Evolutionary conservation across 2,797 vertebrate species (phyloP).

Genomic region (Sebastes trivittatus): DNA sequence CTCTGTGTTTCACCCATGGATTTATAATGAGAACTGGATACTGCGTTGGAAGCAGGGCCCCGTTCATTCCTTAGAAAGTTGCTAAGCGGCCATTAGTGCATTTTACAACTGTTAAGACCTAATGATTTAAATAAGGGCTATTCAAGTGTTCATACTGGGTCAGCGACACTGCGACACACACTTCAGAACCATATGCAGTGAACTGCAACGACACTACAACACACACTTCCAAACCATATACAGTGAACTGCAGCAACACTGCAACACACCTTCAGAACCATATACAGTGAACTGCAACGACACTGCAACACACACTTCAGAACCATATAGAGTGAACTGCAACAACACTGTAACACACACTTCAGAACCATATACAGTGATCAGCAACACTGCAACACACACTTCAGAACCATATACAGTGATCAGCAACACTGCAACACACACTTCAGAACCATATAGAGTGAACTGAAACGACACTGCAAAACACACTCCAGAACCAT

Average conservation of each 20-base stretch:
- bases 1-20: background rate
- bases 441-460: no score
- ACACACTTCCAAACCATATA: background rate
- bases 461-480: background rate
- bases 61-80: background rate
- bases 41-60: background rate
- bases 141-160: no score
- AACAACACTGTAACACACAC: no score
- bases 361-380: no score
- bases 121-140: no score
- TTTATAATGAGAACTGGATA: background rate
- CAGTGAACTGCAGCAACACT: background rate
- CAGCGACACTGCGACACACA: background rate
- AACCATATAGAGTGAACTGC: no score
- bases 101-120: no score
- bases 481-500: background rate
- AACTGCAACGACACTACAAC: background rate
- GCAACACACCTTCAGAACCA: background rate
- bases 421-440: fast-evolving
- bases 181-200: background rate
- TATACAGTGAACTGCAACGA: no score
- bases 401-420: no score
- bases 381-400: fast-evolving
- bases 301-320: no score
- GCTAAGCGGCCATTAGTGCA: background rate